These are phyloP conservation scores for Hemistola chrysoprasaria DNA, from an alignment of 2,888 invertebrate species.

Conservation along the genomic window DNA sequence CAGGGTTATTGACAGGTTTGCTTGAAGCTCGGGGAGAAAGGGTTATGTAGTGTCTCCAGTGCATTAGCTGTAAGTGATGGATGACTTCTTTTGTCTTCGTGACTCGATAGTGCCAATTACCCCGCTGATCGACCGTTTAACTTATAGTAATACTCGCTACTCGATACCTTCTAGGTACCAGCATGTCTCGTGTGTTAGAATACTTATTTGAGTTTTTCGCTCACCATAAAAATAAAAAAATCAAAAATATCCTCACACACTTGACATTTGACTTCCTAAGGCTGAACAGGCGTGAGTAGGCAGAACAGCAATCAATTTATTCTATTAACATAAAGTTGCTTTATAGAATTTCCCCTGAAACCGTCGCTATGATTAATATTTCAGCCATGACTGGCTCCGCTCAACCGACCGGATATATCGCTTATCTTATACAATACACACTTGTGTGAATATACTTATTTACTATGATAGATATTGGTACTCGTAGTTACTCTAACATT, in stretches of 20 bases:
- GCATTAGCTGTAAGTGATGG: constrained; percentile 72
- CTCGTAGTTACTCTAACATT: too few relatives aligned
- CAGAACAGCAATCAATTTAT: constrained; percentile 49
- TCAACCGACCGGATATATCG: constrained; percentile 48
- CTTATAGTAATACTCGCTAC: constrained; percentile 2
- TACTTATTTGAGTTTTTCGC: too few relatives aligned
- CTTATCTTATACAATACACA: constrained; percentile 36
- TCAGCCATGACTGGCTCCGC: constrained; percentile 60
- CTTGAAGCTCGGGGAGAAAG: constrained; percentile 52
- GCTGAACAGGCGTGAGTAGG: constrained; percentile 44
- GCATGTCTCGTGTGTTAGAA: too few relatives aligned
- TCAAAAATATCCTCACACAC: constrained; percentile 9
- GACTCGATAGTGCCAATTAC: constrained; percentile 58
- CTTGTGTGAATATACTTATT: neutral
- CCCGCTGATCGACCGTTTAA: constrained; percentile 20
- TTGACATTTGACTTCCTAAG: constrained; percentile 23
- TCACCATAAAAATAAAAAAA: constrained; percentile 9
- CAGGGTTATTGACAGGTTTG: constrained; percentile 38
- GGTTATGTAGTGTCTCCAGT: constrained; percentile 59
- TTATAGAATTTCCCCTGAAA: constrained; percentile 62
- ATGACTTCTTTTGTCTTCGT: constrained; percentile 52
- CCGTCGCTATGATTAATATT: constrained; percentile 65
- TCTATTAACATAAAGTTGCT: constrained; percentile 68
- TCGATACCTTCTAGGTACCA: neutral
- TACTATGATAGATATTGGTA: too few relatives aligned